Base-by-base conservation (phyloP, 2,888 invertebrate species). In the Coelinius sp. region DNA sequence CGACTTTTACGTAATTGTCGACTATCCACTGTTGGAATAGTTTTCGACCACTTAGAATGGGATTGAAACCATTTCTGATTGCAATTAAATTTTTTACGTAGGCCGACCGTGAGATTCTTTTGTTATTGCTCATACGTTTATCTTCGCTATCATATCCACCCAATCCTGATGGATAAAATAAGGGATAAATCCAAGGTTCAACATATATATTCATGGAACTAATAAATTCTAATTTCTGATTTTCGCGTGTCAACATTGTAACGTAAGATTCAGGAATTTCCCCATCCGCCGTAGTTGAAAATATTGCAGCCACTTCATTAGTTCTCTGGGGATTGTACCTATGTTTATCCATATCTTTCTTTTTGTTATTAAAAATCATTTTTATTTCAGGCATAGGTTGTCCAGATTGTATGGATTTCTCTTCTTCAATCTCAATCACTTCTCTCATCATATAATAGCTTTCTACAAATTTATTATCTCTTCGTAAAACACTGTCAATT, bases 191-290 rank as follows among this genome's bases (percentile, higher is more conserved):
- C 75, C 73, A 78, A 27, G 75, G 78, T 56, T 78, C 76, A 7
- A 76, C 69, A 70, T 77, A 74, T 12, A 77, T 75, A 74, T 79
- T 73, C 77, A 79, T 77, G 22, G 67, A 65, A 66, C 71, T 77
- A 14, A 77, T 65, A 8, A 22, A 20, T 46, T 73, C 64, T 67
- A 78, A 68, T 22, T 59, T 25, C 70, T 66, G 66, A 68, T 65
- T 73, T 31, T 78, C 73, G 7, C 74, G 56, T 65, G 8, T 38
- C 38, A 38, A 6, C 10, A 76, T 68, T 24, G 67, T 64, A 0
- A 75, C 74, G 7, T 75, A 76, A 8, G 75, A 71, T 76, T 77
- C 74, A 5, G 71, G 74, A 70, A 77, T 76, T 49, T 74, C 75
- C 38, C 75, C 73, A 74, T 77, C 73, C 31, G 75, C 75, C 8